Evolutionary conservation across 2,888 invertebrate species (phyloP), one percentile per base, ranked within the genome.

Genomic region (Zelleria hepariella): DNA sequence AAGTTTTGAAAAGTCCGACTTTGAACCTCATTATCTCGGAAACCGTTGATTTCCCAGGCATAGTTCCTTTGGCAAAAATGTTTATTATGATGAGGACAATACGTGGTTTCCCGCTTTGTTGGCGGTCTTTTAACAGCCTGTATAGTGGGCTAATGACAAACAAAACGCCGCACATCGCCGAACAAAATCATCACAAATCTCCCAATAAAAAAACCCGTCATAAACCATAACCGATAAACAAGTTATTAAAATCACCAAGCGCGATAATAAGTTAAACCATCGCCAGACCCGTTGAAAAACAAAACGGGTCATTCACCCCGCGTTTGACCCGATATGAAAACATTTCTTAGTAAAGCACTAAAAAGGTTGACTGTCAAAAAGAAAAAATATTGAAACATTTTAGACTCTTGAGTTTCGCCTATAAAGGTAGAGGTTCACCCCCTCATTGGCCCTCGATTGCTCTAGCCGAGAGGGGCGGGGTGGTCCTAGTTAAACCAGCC

Each of bases 311-410:
- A 53, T 15, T 25, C 24, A 53, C 25, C 49, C 21, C 18, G 49
- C 10, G 32, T 32, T n/a, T 49, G 49, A 49, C 10, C 49, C 18
- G 32, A 53, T 53, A 24, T n/a, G 25, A 23, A 51, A 51, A 15
- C n/a, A 53, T 53, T 25, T 51, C 23, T 23, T 53, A 53, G 53
- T 53, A 24, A 15, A 24, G 25, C 53, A 53, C 53, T 15, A 55
- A 55, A 55, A 32, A 55, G 55, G 32, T 32, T 20, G 32, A 55
- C 21, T 10, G 20, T 27, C n/a, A 27, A 24, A 53, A 53, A 24
- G n/a, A 68, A 70, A 72, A 70, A 69, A 71, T 62, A 64, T 57
- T 65, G 68, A 70, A 63, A 58, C 71, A 67, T 69, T 75, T 72
- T 66, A 66, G 72, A 75, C 23, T 23, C n/a, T 57, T 1, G 6